A percentile compares a stretch with the other conserved stretches of the same genome.
Evolutionary conservation across 2,888 invertebrate species (phyloP).

Genomic region (Mantis religiosa): DNA sequence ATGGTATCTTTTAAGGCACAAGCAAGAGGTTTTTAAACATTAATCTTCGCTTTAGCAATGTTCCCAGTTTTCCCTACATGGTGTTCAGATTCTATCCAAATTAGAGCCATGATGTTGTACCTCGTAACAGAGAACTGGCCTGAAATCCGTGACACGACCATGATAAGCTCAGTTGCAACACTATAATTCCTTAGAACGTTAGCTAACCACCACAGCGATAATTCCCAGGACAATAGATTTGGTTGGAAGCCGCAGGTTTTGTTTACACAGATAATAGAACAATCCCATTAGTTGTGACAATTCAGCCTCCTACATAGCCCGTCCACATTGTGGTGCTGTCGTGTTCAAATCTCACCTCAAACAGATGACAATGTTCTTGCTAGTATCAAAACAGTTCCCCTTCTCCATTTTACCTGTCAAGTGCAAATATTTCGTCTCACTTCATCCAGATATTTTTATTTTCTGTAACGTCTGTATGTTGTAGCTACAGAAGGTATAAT

Average conservation of each 20-base stretch:
- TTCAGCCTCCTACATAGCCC: neutral
- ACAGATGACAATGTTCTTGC: too few relatives aligned
- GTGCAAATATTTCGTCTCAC: too few relatives aligned
- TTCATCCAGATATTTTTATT: too few relatives aligned
- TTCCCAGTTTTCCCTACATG: too few relatives aligned
- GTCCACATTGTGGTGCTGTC: neutral
- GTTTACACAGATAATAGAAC: neutral
- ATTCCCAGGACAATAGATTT: neutral
- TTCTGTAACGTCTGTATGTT: too few relatives aligned
- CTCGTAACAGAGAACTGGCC: neutral
- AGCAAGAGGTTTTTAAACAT: too few relatives aligned
- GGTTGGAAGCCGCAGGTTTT: neutral
- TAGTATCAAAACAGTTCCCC: too few relatives aligned
- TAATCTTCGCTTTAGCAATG: too few relatives aligned
- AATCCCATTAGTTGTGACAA: neutral
- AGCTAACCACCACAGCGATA: neutral
- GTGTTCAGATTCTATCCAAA: too few relatives aligned
- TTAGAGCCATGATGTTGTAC: neutral
- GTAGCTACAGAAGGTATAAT: too few relatives aligned
- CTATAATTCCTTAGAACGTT: neutral
- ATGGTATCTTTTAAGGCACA: too few relatives aligned
- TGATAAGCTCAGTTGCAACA: neutral
- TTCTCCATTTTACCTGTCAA: too few relatives aligned
- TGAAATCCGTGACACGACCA: neutral
- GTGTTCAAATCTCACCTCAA: neutral